A percentile compares a stretch with the other conserved stretches of the same genome.
Conservation (phyloP, 2,113 vertebrate genomes). For the Elephas maximus region DNA sequence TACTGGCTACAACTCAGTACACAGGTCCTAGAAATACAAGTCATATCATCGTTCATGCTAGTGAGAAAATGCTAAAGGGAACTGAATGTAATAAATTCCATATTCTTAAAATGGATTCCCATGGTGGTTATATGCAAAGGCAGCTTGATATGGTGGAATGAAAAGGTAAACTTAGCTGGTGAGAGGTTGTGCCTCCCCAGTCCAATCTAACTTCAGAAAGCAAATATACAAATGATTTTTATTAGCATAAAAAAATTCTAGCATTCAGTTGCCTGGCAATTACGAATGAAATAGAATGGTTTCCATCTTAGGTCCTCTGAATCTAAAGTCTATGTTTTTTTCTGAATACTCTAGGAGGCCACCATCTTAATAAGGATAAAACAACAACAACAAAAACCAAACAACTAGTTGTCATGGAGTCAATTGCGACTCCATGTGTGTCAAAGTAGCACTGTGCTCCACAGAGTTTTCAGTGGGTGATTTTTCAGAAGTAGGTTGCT, state of each 20-base stretch:
- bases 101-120: neutral
- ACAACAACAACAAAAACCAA: too few species aligned
- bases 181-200: neutral
- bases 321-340: too few species aligned
- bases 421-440: too few species aligned
- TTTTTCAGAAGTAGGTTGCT: too few species aligned
- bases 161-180: neutral
- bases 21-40: neutral
- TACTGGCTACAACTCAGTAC: neutral
- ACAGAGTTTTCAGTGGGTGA: too few species aligned
- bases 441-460: too few species aligned
- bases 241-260: neutral
- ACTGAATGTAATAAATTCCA: neutral
- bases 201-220: slow-evolving; percentile 12
- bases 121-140: neutral
- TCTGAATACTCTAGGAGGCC: neutral
- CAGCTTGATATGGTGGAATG: neutral
- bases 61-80: slow-evolving; percentile 10
- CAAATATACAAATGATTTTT: neutral
- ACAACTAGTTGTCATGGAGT: too few species aligned
- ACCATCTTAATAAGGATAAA: neutral
- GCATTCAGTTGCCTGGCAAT: neutral
- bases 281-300: slow-evolving; percentile 13
- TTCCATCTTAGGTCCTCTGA: neutral
- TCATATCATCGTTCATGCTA: neutral